Conservation (phyloP, 2,113 vertebrate genomes). For the Myrmecophaga tridactyla region DNA sequence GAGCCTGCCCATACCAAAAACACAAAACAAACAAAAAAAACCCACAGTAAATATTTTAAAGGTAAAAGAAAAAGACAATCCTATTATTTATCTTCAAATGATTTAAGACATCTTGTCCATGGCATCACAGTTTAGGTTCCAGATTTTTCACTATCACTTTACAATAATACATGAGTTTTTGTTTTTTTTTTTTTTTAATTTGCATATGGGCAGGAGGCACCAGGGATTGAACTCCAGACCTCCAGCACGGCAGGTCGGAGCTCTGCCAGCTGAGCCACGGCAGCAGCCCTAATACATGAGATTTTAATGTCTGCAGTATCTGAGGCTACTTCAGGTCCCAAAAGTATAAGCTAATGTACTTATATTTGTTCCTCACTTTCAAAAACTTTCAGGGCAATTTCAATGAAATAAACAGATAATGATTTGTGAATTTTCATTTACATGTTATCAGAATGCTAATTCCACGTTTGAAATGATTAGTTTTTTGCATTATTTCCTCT, state of each 20-base stretch:
- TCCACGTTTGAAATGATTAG: background rate
- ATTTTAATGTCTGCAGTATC: conserved; percentile 5
- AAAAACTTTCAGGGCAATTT: background rate
- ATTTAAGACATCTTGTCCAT: background rate
- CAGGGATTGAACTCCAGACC: no score
- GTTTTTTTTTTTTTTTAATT: no score
- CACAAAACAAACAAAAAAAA: no score
- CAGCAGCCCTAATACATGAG: background rate
- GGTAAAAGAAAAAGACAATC: background rate
- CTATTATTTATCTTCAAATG: background rate
- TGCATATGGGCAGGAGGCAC: no score
- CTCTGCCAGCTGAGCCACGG: no score
- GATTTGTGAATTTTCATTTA: conserved; percentile 34
- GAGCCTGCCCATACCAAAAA: no score
- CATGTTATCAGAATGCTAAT: background rate
- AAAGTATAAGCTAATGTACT: background rate
- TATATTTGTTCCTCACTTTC: background rate
- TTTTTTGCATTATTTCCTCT: background rate
- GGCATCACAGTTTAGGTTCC: background rate
- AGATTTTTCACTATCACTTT: background rate
- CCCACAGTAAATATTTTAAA: background rate
- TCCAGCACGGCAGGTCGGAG: no score
- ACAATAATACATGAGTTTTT: background rate
- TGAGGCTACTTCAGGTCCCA: background rate
- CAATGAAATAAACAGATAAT: background rate